phyloP scores from a whole-genome alignment of 2,888 invertebrate species.

The Malthinus flaveolus region DNA sequence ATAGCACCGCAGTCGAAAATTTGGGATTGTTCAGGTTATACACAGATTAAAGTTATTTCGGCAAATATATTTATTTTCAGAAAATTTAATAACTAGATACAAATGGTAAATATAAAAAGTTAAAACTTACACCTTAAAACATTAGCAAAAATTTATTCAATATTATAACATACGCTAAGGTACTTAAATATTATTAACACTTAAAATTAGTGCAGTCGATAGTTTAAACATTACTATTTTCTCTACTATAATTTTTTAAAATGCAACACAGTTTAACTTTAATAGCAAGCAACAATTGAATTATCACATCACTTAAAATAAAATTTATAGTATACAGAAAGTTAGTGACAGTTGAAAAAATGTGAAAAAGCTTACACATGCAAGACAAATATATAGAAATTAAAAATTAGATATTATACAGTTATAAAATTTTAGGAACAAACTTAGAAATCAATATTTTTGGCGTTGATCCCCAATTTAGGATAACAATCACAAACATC shows the following conservation, averaged over 20 bases:
- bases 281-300: conserved; percentile 4
- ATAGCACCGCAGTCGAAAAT: no score
- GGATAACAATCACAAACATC: conserved; percentile 12
- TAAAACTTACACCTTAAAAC: conserved; percentile 7
- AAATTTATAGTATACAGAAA: background rate
- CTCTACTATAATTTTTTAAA: conserved; percentile 1
- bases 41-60: no score
- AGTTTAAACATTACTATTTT: background rate
- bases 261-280: background rate
- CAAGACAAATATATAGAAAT: background rate
- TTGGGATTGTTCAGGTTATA: no score
- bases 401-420: background rate
- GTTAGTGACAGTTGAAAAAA: background rate
- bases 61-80: no score
- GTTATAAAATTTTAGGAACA: conserved; percentile 3
- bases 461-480: conserved; percentile 1
- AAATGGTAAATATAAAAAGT: background rate
- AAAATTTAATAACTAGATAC: no score
- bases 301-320: conserved; percentile 4
- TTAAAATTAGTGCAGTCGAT: conserved; percentile 17
- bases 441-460: conserved; percentile 4
- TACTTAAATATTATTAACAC: conserved; percentile 15
- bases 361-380: background rate
- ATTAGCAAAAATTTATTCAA: conserved; percentile 10
- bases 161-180: conserved; percentile 13